Conservation (phyloP, 2,888 invertebrate genomes). For the Ennomos quercinarius region DNA sequence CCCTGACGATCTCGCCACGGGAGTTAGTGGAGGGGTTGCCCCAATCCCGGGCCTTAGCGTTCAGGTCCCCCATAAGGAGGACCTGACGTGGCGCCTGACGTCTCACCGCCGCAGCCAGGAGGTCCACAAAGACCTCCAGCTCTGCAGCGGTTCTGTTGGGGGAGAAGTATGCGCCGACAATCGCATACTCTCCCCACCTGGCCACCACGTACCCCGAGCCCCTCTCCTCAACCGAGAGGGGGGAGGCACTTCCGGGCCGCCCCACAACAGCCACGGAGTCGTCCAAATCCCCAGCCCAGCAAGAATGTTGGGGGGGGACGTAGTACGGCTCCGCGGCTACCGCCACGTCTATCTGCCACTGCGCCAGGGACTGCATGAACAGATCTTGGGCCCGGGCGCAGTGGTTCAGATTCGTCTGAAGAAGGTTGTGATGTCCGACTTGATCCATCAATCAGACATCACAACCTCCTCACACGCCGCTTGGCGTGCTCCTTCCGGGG, state of each 20-base stretch:
- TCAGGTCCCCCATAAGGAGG: constrained; percentile 11
- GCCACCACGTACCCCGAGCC: constrained; percentile 24
- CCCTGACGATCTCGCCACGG: constrained; percentile 1
- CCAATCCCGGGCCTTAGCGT: constrained; percentile 8
- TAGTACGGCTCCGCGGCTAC: neutral
- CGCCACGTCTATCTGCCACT: constrained; percentile 28
- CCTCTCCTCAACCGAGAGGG: constrained; percentile 3
- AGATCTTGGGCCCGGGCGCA: constrained; percentile 25
- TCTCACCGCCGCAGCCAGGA: constrained; percentile 17
- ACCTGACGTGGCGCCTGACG: constrained; percentile 9
- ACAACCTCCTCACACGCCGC: constrained; percentile 8
- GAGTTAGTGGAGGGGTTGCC: neutral
- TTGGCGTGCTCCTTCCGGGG: neutral
- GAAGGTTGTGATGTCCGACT: constrained; percentile 9
- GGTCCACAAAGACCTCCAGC: constrained; percentile 28
- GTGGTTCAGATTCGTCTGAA: constrained; percentile 35
- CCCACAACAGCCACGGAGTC: constrained; percentile 2
- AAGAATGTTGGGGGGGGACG: constrained; percentile 3
- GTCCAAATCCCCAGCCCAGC: constrained; percentile 7
- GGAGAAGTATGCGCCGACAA: constrained; percentile 38
- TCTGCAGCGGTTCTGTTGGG: constrained; percentile 34
- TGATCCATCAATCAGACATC: constrained; percentile 16
- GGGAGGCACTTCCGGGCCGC: neutral
- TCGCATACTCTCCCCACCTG: constrained; percentile 3
- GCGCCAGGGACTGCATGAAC: constrained; percentile 20